Base-by-base conservation (phyloP, 1,140 invertebrate species). In the Nasonia giraulti region DNA sequence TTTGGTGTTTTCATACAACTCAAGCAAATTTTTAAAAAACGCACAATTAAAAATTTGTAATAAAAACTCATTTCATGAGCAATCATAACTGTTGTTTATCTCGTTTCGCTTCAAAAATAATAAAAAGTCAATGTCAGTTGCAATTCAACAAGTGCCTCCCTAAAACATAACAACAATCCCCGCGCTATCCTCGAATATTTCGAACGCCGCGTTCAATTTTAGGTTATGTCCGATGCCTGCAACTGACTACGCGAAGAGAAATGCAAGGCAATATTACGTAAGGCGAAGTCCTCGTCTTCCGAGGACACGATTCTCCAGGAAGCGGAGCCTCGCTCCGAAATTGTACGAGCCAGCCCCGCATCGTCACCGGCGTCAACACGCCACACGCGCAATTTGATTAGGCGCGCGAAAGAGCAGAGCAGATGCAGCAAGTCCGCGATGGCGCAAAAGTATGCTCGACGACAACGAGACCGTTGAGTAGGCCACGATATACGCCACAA, bases 251-350 rank as follows among this genome's bases (percentile, higher is more conserved):
- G n/a, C 47, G 7, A 78, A 40, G 20, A 44, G 17, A 78, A 78
- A 17, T 27, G 27, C 23, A 47, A 11, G 23, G n/a, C 6, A 50
- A 78, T n/a, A 78, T 50, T 78, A 55, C 47, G 37, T 78, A 47
- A 78, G 76, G 27, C n/a, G 47, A 78, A 47, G 20, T 62, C 55
- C 55, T 62, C 55, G 37, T 78, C 31, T 71, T 31, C 17, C 23
- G 31, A 71, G 68, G 27, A 31, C 12, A 17, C 68, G 27, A 33
- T 33, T 27, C 27, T 71, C 23, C 6, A n/a, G 3, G 27, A 31
- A 11, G 23, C n/a, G 5, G 12, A 71, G 27, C 14, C 8, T 11
- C 1, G 20, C 20, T 62, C 20, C 20, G 12, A 71, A 71, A 71
- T 10, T 33, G 27, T 27, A 71, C 7, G 31, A 62, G 55, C 5